Base-by-base conservation (phyloP, 2,797 vertebrate genomes). In the Pipistrellus kuhlii region DNA sequence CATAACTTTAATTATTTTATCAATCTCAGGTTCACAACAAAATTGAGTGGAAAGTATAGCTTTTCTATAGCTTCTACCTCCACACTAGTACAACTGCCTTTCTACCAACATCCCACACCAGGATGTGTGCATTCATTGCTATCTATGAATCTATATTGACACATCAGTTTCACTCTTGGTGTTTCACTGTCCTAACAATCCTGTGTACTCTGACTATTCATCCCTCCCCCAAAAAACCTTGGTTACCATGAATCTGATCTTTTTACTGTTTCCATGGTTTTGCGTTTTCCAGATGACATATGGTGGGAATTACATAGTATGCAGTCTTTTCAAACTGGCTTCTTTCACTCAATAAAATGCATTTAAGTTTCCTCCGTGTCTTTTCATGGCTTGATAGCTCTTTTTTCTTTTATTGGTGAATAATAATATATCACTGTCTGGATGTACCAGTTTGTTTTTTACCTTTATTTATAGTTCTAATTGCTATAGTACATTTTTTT, bases 401-500 rank as follows among this genome's bases (percentile, higher is more conserved):
- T 53, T 53, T 35, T 77, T 3, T 8, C 4, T 77, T 77, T 77
- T 21, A 77, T 13, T 35, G 20, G n/a, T 77, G 20, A 53, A 35
- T 23, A 53, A 14, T 77, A 53, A 64, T 64, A 64, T 53, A 3
- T 76, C 46, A 76, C n/a, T 76, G 30, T 53, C 48, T 53, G 73
- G 73, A 23, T 53, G 75, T 35, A 53, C 20, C 1, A 55, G 20
- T 89, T 80, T 87, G 25, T 88, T 86, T 86, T 68, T 90, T 77
- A 77, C 20, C 80, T 71, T 57, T 81, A 81, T 90, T 93, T 93
- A 73, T 71, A 66, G 55, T 87, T 88, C 51, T 64, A 82, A 81
- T 89, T 95, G 38, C 68, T 78, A 21, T 57, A n/a, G 73, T n/a
- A 89, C 8, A 80, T 88, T 96, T 93, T 85, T 14, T 84, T 85